Conservation (phyloP, 2,888 invertebrate species). For the Cephonodes hylas region DNA sequence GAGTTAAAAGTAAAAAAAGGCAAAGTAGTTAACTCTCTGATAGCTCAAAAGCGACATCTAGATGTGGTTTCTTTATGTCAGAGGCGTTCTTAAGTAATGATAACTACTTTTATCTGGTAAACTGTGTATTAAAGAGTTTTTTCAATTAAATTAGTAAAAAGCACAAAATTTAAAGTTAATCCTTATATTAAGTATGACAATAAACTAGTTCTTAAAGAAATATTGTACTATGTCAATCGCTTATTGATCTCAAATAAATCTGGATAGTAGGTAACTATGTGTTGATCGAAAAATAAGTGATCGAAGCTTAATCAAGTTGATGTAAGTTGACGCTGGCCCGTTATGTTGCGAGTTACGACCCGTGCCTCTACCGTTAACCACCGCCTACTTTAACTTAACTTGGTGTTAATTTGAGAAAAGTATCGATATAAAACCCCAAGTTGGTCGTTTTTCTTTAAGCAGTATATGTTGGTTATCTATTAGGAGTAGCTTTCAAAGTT, state of each 20-base stretch:
- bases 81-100: too few species aligned
- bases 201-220: not conserved
- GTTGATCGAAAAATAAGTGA: not conserved
- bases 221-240: not conserved
- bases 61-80: too few species aligned
- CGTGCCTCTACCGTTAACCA: not conserved
- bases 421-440: not conserved
- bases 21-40: too few species aligned
- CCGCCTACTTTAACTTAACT: not conserved
- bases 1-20: too few species aligned
- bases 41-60: too few species aligned
- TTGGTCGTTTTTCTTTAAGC: not conserved
- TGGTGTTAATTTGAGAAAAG: not conserved
- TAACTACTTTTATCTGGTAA: too few species aligned
- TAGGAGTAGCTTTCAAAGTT: not conserved
- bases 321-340: slow-evolving; percentile 5
- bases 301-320: slow-evolving; percentile 1
- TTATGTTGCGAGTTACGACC: slow-evolving; percentile 7
- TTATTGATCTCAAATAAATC: not conserved
- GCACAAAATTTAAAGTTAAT: too few species aligned
- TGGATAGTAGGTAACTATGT: not conserved
- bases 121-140: too few species aligned
- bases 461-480: not conserved
- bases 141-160: too few species aligned
- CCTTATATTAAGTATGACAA: too few species aligned